Conservation (phyloP, 2,888 invertebrate species). For the Eucriotettix oculatus region DNA sequence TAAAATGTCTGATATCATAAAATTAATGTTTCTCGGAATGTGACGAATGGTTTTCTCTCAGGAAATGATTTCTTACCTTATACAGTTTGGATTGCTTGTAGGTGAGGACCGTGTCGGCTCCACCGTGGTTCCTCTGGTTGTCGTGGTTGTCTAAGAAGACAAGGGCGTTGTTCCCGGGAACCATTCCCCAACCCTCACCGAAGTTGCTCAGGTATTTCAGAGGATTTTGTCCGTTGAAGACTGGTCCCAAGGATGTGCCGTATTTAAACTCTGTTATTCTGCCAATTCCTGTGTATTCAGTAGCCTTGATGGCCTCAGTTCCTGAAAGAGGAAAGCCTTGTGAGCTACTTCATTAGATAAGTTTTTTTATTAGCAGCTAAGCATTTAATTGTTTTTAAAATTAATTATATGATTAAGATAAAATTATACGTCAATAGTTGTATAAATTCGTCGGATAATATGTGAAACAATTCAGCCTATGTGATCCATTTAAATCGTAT, state of each 20-base stretch:
- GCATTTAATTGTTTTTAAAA: too few relatives aligned
- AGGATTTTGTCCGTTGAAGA: conserved; percentile 40
- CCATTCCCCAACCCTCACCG: conserved; percentile 41
- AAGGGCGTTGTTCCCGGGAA: conserved; percentile 41
- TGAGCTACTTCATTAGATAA: not conserved
- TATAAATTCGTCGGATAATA: too few relatives aligned
- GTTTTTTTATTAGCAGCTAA: not conserved
- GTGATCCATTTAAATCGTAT: too few relatives aligned
- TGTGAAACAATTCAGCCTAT: too few relatives aligned
- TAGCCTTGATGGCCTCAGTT: conserved; percentile 28
- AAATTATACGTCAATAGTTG: too few relatives aligned
- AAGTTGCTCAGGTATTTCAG: conserved; percentile 46
- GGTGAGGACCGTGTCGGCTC: conserved; percentile 43
- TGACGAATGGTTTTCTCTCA: not conserved
- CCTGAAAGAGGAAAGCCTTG: conserved; percentile 12
- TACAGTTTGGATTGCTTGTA: conserved; percentile 49
- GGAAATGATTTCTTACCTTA: conserved; percentile 24
- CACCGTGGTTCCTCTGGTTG: conserved; percentile 64
- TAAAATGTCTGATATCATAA: not conserved
- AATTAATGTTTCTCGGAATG: not conserved
- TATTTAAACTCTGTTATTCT: conserved; percentile 66
- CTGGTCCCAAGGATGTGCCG: conserved; percentile 35
- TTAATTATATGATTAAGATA: too few relatives aligned
- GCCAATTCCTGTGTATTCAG: conserved; percentile 26
- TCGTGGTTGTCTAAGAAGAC: conserved; percentile 86